phyloP scores from a whole-genome alignment of 2,888 invertebrate species.

The Dascillus cervinus region DNA sequence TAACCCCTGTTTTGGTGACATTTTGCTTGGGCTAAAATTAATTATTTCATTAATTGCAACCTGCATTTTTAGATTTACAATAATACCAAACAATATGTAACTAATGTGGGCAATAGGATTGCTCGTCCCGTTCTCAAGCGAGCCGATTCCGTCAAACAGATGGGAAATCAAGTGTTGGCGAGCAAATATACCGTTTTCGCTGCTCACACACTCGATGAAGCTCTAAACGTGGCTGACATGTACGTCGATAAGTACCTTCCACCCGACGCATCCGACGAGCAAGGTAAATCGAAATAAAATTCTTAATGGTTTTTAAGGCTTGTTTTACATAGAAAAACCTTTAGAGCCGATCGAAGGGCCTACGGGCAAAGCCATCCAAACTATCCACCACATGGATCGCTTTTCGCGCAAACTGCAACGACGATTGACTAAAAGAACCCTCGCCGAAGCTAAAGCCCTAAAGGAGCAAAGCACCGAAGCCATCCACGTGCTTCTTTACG shows the following conservation, averaged over 20 bases:
- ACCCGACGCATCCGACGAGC: slow-evolving; percentile 56
- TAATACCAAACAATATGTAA: slow-evolving; percentile 71
- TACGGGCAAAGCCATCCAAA: slow-evolving; percentile 58
- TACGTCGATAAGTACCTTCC: slow-evolving; percentile 78
- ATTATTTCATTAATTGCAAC: too few species aligned
- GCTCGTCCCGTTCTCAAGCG: slow-evolving; percentile 64
- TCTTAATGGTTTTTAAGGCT: too few species aligned
- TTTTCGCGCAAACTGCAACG: slow-evolving; percentile 70
- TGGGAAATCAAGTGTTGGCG: slow-evolving; percentile 61
- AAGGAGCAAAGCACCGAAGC: slow-evolving; percentile 69
- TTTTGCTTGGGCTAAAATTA: too few species aligned
- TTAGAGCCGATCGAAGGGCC: slow-evolving; percentile 26
- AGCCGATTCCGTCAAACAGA: slow-evolving; percentile 75
- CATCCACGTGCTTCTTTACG: slow-evolving; percentile 68
- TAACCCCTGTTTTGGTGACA: too few species aligned
- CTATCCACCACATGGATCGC: slow-evolving; percentile 70
- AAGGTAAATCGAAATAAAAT: slow-evolving; percentile 59
- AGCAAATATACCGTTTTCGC: slow-evolving; percentile 67
- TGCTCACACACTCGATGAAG: slow-evolving; percentile 66
- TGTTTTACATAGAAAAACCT: too few species aligned
- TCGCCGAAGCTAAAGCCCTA: slow-evolving; percentile 72
- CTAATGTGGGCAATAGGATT: slow-evolving; percentile 46
- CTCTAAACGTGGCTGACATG: slow-evolving; percentile 68
- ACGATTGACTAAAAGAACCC: slow-evolving; percentile 66
- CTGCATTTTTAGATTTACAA: slow-evolving; percentile 70